A percentile compares a stretch with the other conserved stretches of the same genome.
These are phyloP conservation scores for Aleadryas rufinucha DNA, from an alignment of 2,113 vertebrate genomes.

Conservation along the genomic window DNA sequence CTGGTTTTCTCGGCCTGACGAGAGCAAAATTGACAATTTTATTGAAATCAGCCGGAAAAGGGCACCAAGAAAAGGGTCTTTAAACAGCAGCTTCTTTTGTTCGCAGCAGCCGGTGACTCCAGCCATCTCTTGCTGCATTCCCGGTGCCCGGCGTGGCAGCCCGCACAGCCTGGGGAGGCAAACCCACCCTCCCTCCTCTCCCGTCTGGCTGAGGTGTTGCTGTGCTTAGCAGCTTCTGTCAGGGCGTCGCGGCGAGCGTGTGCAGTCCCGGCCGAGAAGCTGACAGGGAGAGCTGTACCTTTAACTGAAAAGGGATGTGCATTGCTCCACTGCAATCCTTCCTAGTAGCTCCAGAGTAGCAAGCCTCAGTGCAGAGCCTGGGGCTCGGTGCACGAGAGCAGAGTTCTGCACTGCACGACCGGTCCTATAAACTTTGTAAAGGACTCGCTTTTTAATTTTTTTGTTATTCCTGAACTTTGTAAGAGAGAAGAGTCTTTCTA, in stretches of 20 bases:
- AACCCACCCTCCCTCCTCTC: background rate
- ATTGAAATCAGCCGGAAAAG: background rate
- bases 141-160: constrained; percentile 22
- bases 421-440: background rate
- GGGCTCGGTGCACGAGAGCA: background rate
- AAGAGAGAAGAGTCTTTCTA: background rate
- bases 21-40: background rate
- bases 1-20: background rate
- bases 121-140: constrained; percentile 55
- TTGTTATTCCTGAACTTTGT: background rate
- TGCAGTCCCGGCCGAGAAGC: background rate
- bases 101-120: background rate
- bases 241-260: background rate
- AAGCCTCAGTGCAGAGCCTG: background rate
- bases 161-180: background rate
- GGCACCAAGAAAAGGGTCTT: background rate
- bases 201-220: background rate
- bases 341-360: background rate
- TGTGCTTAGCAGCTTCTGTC: background rate
- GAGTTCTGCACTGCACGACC: background rate
- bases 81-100: background rate
- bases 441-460: background rate
- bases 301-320: background rate
- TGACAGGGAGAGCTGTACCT: background rate
- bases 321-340: background rate